These are phyloP conservation scores for Epirrhoe tristata DNA, from an alignment of 2,888 invertebrate genomes.

Conservation along the genomic window DNA sequence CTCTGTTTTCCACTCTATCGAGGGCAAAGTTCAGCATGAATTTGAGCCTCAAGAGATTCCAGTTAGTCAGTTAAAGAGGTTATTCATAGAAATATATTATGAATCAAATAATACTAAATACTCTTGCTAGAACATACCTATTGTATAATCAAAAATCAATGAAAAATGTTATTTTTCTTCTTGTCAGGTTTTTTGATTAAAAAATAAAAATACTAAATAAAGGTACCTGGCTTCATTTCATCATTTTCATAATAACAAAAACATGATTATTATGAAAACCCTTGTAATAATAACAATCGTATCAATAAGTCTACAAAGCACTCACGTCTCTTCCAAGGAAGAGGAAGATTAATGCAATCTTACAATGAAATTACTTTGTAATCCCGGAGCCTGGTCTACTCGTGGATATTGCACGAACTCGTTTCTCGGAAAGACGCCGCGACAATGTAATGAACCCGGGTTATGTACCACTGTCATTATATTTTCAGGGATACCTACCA, in stretches of 20 bases:
- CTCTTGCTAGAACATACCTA: too few species aligned
- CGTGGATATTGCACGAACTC: slow-evolving; percentile 16
- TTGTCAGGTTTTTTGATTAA: too few species aligned
- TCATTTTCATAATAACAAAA: not conserved
- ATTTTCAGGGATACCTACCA: not conserved
- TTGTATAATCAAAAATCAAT: too few species aligned
- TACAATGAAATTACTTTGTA: slow-evolving; percentile 32
- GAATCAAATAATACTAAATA: too few species aligned
- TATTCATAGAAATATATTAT: too few species aligned
- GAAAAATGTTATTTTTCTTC: too few species aligned
- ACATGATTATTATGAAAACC: not conserved
- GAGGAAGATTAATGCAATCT: slow-evolving; percentile 28
- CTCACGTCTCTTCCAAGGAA: slow-evolving; percentile 3
- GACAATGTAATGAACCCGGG: slow-evolving; percentile 35
- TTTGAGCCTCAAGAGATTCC: too few species aligned
- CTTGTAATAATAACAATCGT: not conserved
- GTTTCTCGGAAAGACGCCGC: slow-evolving; percentile 23
- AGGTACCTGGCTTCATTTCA: too few species aligned
- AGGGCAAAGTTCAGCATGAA: too few species aligned
- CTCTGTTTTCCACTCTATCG: too few species aligned
- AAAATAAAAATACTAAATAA: too few species aligned
- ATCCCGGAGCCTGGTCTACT: slow-evolving; percentile 10
- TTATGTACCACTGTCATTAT: not conserved
- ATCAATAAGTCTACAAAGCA: slow-evolving; percentile 1
- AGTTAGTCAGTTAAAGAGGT: too few species aligned